Evolutionary conservation across 2,888 invertebrate species (phyloP).

Genomic region (Aleiodes leptofemur): DNA sequence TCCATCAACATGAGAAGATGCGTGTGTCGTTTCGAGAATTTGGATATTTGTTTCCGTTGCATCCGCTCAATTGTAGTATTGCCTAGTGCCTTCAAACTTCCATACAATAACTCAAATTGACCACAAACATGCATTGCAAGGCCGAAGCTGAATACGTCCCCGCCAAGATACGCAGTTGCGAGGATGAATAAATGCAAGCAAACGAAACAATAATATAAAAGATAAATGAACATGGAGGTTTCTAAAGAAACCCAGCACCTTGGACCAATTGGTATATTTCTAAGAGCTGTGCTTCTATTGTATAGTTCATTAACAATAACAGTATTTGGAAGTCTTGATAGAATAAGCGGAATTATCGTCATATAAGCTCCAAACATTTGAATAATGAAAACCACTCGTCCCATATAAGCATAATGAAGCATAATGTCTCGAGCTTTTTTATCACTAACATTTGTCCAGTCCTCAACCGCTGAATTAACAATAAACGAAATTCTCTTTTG

Average conservation of each 20-base stretch:
- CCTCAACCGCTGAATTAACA: conserved; percentile 43
- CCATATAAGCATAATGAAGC: conserved; percentile 43
- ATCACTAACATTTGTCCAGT: conserved; percentile 39
- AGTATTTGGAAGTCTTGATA: conserved; percentile 29
- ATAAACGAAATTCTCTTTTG: conserved; percentile 14
- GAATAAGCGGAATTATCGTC: conserved; percentile 40
- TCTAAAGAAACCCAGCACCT: conserved; percentile 44
- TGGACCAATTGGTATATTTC: conserved; percentile 50
- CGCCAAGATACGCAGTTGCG: conserved; percentile 41
- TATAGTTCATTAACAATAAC: not conserved
- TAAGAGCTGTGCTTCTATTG: not conserved
- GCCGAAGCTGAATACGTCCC: conserved; percentile 50
- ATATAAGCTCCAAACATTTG: conserved; percentile 44
- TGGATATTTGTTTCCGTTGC: conserved; percentile 22
- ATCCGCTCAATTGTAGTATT: conserved; percentile 19
- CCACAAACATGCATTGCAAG: conserved; percentile 51
- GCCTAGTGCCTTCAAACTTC: conserved; percentile 41
- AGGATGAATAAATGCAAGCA: conserved; percentile 43
- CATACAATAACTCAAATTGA: conserved; percentile 48
- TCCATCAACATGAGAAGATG: conserved; percentile 44
- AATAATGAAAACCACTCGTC: conserved; percentile 48
- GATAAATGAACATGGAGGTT: conserved; percentile 34
- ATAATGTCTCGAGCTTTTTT: conserved; percentile 37
- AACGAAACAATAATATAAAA: conserved; percentile 39
- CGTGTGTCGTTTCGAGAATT: conserved; percentile 44